Base-by-base conservation (phyloP, 2,113 vertebrate genomes). In the Arothron firmamentum region DNA sequence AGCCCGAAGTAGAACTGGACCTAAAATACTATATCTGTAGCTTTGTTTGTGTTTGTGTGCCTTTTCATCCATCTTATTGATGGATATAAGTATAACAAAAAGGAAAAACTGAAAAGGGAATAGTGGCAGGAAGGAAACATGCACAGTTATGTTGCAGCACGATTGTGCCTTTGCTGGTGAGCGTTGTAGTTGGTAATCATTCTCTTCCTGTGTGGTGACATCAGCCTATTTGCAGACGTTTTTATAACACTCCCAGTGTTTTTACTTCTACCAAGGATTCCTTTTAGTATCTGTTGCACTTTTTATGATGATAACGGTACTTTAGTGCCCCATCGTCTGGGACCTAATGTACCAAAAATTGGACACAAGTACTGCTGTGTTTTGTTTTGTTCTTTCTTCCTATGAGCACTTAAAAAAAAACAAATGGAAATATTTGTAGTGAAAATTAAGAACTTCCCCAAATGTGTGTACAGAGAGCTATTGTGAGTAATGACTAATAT, bases 191-290 rank as follows among this genome's bases (percentile, higher is more conserved):
- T 20, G n/a, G 78, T 71, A 52, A 60, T 64, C 12, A 18, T 62
- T 53, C 45, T 75, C 52, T 49, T 77, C 52, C 46, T 38, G 65
- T 0, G 14, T 42, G 49, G 59, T 70, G 46, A 72, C 66, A 60
- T 65, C 56, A 79, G 84, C 81, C 78, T 84, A 86, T 83, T 81
- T 62, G 34, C 57, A 15, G 59, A 65, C 47, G 69, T 41, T 53
- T 65, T 75, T 64, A 28, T 51, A 57, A 13, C 53, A 51, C 7
- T 54, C 15, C 13, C n/a, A 0, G 2, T 63, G 51, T 75, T 80
- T 65, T 62, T 56, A 61, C 52, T 50, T 41, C 43, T 54, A 23
- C 19, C 46, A 42, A 42, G 49, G 38, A 49, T 38, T 56, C 9
- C 41, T 47, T 65, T 64, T 11, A 41, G 41, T 57, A 31, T 67